These are phyloP conservation scores for Cylas formicarius DNA, from an alignment of 1,140 invertebrate species.

Conservation along the genomic window DNA sequence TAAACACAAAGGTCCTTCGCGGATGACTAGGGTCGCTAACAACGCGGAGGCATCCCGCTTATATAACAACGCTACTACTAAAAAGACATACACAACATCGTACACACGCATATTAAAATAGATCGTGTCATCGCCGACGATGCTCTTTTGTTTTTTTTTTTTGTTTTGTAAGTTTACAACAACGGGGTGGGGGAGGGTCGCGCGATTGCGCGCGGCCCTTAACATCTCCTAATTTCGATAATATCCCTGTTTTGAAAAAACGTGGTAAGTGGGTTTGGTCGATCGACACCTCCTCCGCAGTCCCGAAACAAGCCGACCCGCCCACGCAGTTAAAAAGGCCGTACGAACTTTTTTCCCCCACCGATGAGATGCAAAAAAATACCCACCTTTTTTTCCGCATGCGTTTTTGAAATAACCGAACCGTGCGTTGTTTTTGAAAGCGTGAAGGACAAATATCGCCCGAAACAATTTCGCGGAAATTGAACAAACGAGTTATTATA, in stretches of 20 bases:
- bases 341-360: too few species aligned
- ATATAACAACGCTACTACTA: conserved; percentile 41
- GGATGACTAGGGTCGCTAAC: conserved; percentile 43
- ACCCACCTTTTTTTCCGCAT: too few species aligned
- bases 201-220: conserved; percentile 35
- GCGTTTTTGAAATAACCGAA: too few species aligned
- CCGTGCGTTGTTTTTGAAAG: too few species aligned
- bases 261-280: conserved; percentile 41
- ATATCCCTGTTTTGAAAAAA: conserved; percentile 40
- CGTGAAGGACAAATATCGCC: too few species aligned
- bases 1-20: conserved; percentile 14
- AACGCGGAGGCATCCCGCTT: conserved; percentile 42
- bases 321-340: conserved; percentile 39
- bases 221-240: conserved; percentile 36
- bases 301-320: conserved; percentile 12
- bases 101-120: conserved; percentile 43
- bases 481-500: too few species aligned
- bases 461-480: too few species aligned
- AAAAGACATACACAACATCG: conserved; percentile 43
- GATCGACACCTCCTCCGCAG: conserved; percentile 27
- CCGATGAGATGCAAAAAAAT: too few species aligned
- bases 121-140: conserved; percentile 38
- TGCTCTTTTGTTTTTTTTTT: conserved; percentile 35
- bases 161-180: conserved; percentile 40
- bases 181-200: conserved; percentile 40